Evolutionary conservation across 2,888 invertebrate species (phyloP).

Genomic region (Athalia rosae): DNA sequence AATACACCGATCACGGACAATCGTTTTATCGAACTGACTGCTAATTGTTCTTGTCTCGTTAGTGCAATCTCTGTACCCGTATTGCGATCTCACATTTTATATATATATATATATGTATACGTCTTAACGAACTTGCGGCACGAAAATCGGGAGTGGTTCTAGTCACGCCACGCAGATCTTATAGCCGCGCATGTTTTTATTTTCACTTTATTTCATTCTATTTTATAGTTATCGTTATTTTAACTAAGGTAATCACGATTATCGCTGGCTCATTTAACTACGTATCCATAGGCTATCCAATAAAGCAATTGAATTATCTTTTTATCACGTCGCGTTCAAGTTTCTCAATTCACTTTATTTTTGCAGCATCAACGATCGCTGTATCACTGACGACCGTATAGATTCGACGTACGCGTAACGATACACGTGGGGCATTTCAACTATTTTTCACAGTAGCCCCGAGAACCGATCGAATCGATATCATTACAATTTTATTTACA

Average conservation of each 20-base stretch:
- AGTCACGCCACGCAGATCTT: constrained; percentile 8
- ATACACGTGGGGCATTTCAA: no score
- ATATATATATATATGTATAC: no score
- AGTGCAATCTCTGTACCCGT: background rate
- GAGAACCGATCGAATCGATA: no score
- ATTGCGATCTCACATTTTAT: background rate
- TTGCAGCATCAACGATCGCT: no score
- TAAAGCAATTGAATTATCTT: constrained; percentile 30
- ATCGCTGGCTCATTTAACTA: constrained; percentile 4
- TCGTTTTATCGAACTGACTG: constrained; percentile 23
- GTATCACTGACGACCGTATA: no score
- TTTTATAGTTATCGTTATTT: constrained; percentile 16
- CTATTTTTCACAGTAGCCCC: no score
- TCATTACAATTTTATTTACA: no score
- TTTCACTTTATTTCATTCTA: background rate
- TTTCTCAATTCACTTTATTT: constrained; percentile 27
- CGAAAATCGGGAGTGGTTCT: constrained; percentile 1
- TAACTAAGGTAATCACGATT: constrained; percentile 20
- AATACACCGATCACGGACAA: background rate
- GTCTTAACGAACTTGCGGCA: constrained; percentile 1
- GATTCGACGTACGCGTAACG: no score
- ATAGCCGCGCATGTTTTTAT: background rate
- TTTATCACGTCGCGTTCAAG: constrained; percentile 35
- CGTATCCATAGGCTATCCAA: background rate
- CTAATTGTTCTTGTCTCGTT: constrained; percentile 29